Evolutionary conservation across 2,888 invertebrate genomes (phyloP).

Genomic region (Torymus aiolomorphi): DNA sequence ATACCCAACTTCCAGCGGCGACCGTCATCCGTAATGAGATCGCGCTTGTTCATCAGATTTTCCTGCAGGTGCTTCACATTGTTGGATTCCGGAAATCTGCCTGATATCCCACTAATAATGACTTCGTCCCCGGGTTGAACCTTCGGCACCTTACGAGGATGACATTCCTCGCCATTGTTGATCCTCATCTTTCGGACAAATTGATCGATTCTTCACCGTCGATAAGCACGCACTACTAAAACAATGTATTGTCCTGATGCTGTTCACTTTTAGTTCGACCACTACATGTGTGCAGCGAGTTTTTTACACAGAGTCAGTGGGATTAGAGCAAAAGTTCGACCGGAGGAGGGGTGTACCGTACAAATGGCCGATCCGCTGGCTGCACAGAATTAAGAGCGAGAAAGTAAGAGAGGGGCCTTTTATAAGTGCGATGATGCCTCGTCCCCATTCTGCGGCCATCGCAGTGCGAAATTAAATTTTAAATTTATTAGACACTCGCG

Average conservation of each 20-base stretch:
- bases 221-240: too few relatives aligned
- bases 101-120: conserved; percentile 83
- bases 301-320: too few relatives aligned
- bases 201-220: too few relatives aligned
- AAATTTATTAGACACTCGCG: conserved; percentile 17
- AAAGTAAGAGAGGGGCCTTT: background rate
- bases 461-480: conserved; percentile 22
- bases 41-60: conserved; percentile 84
- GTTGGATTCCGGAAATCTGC: conserved; percentile 87
- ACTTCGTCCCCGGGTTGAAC: conserved; percentile 80
- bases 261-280: too few relatives aligned
- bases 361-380: too few relatives aligned
- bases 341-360: too few relatives aligned
- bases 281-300: too few relatives aligned
- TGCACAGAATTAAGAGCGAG: conserved; percentile 4
- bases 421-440: conserved; percentile 12
- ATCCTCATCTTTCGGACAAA: too few relatives aligned
- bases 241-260: too few relatives aligned
- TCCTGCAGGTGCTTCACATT: conserved; percentile 84
- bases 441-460: background rate
- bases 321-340: too few relatives aligned
- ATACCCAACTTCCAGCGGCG: conserved; percentile 74
- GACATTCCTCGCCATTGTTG: background rate
- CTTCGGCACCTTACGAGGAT: conserved; percentile 26
- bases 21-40: conserved; percentile 78